These are phyloP conservation scores for Pantelozetes paolii DNA, from an alignment of 2,888 invertebrate genomes.

Conservation along the genomic window DNA sequence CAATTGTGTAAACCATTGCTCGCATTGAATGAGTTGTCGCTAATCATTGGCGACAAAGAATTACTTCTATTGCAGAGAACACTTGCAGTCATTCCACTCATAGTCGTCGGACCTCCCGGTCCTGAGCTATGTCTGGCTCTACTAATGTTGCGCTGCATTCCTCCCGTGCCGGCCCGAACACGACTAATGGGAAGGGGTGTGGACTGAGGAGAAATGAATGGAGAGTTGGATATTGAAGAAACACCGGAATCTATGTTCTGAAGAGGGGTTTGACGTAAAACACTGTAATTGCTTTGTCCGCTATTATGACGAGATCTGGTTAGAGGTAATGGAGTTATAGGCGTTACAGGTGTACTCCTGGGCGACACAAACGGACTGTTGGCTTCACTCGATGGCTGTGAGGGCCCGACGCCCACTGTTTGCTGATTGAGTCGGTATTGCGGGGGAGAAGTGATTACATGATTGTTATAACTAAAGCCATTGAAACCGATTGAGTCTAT, in stretches of 20 bases:
- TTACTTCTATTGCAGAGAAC: slow-evolving; percentile 38
- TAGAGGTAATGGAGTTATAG: slow-evolving; percentile 44
- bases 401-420: slow-evolving; percentile 51
- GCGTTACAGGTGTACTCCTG: slow-evolving; percentile 54
- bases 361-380: slow-evolving; percentile 80
- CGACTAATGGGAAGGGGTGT: slow-evolving; percentile 47
- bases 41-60: slow-evolving; percentile 44
- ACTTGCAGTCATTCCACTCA: slow-evolving; percentile 3
- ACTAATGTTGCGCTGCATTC: slow-evolving; percentile 31
- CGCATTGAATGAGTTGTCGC: slow-evolving; percentile 14
- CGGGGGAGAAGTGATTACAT: slow-evolving; percentile 27
- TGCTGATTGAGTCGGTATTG: slow-evolving; percentile 32
- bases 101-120: slow-evolving; percentile 44
- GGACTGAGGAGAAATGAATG: slow-evolving; percentile 51
- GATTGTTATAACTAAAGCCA: slow-evolving; percentile 26
- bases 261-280: slow-evolving; percentile 46
- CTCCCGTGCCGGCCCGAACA: slow-evolving; percentile 38
- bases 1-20: background rate
- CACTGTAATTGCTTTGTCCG: slow-evolving; percentile 47
- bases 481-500: slow-evolving; percentile 33
- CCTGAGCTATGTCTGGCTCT: slow-evolving; percentile 50
- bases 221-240: slow-evolving; percentile 50
- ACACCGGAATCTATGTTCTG: slow-evolving; percentile 49
- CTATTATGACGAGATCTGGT: slow-evolving; percentile 51
- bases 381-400: slow-evolving; percentile 64